Conservation (phyloP, 2,888 invertebrate genomes). For the Sphaeridia pumilis region DNA sequence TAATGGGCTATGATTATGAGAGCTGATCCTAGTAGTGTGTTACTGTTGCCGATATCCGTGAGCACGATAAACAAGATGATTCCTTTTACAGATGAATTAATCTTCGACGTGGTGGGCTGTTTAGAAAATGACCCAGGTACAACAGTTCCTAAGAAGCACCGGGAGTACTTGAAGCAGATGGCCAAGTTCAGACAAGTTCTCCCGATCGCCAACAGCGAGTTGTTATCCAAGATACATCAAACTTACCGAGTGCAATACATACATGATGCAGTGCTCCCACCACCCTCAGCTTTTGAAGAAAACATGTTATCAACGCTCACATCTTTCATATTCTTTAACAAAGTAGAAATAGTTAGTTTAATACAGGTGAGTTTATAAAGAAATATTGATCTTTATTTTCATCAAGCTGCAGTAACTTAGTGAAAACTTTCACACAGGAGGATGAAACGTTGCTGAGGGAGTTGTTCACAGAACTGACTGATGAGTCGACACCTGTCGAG, state of each 20-base stretch:
- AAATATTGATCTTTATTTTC: too few relatives aligned
- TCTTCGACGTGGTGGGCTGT: slow-evolving; percentile 96
- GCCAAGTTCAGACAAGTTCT: slow-evolving; percentile 88
- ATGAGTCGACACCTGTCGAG: slow-evolving; percentile 68
- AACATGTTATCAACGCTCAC: slow-evolving; percentile 94
- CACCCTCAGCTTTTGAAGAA: slow-evolving; percentile 98
- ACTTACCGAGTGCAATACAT: slow-evolving; percentile 99
- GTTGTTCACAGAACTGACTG: slow-evolving; percentile 83
- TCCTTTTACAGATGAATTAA: slow-evolving; percentile 57
- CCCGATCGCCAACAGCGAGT: slow-evolving; percentile 86
- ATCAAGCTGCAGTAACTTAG: too few relatives aligned
- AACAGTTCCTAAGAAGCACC: slow-evolving; percentile 65
- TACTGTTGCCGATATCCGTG: not conserved
- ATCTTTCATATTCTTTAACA: slow-evolving; percentile 99
- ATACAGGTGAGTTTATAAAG: slow-evolving; percentile 52
- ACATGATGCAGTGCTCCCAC: slow-evolving; percentile 95
- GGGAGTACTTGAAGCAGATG: slow-evolving; percentile 87
- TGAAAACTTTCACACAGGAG: slow-evolving; percentile 52
- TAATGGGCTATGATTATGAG: slow-evolving; percentile 36
- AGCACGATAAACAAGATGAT: slow-evolving; percentile 7
- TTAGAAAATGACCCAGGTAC: slow-evolving; percentile 89
- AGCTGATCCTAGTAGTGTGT: slow-evolving; percentile 23
- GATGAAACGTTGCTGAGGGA: slow-evolving; percentile 94
- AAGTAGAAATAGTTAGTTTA: slow-evolving; percentile 96
- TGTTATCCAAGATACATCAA: slow-evolving; percentile 97